Percentiles rank a stretch among this genome's conserved stretches.
Conservation (phyloP, 2,113 vertebrate species). For the Scolopax mira region DNA sequence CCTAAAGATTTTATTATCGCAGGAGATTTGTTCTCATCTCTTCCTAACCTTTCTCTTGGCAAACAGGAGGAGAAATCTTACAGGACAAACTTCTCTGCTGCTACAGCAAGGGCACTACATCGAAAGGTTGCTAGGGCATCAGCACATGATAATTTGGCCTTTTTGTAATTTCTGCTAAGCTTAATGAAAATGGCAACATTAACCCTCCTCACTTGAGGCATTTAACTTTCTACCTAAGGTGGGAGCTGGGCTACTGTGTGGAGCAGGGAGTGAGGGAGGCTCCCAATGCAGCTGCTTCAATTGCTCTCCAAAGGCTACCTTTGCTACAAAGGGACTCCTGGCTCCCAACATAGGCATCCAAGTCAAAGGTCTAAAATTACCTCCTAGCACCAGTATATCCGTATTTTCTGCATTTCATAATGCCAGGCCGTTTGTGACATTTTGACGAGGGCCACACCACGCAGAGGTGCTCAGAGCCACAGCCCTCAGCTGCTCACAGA, state of each 20-base stretch:
- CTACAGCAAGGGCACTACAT: not conserved
- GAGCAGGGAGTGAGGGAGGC: not conserved
- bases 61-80: constrained; percentile 11
- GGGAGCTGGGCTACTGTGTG: not conserved
- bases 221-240: constrained; percentile 29
- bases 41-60: constrained; percentile 36
- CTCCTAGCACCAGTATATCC: not conserved
- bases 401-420: not conserved
- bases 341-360: not conserved
- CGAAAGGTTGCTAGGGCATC: constrained; percentile 20
- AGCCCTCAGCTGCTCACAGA: not conserved
- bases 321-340: not conserved
- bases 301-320: not conserved
- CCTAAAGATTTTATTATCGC: constrained; percentile 19
- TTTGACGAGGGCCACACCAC: not conserved
- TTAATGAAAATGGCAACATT: constrained; percentile 39
- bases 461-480: not conserved
- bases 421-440: not conserved
- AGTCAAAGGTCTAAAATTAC: constrained; percentile 19
- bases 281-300: not conserved
- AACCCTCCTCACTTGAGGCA: not conserved
- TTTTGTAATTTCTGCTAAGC: constrained; percentile 26
- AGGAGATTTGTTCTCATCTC: not conserved
- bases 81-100: not conserved
- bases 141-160: constrained; percentile 20